Base-by-base conservation (phyloP, 2,113 vertebrate genomes). In the Hemichromis elongatus region DNA sequence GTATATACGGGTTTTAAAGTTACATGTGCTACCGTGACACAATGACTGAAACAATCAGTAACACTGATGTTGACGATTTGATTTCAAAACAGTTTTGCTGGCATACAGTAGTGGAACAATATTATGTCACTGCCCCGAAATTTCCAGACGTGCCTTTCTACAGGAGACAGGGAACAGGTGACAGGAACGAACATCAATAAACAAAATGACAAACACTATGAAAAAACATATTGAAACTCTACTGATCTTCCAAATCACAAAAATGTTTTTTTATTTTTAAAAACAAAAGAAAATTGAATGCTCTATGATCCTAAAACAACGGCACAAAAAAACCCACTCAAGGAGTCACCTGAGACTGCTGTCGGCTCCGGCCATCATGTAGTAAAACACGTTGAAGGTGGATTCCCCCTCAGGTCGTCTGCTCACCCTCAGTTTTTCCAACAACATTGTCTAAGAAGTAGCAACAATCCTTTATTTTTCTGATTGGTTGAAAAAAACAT, bases 361-460 rank as follows among this genome's bases (percentile, higher is more conserved):
- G 92, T 99, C 99, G 0, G 97, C 96, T 84, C 97, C 98, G 73
- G 98, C 97, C 96, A 99, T 95, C 93, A 99, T 92, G 92, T 99
- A 99, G 96, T 99, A 99, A 94, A 99, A 99, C 55, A 99, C 87
- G 0, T 98, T 98, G 96, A 98, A 99, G 5, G 97, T 97, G 68
- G 97, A 96, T 89, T 99, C 99, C 0, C 80, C 92, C 45, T 97
- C 94, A 0, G 99, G 98, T 50, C 97, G 97, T 79, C 95, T 96
- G 73, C 96, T 96, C 16, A 99, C 98, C 0, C 99, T 94, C 77
- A 98, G 94, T 86, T 98, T 99, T 95, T 99, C 99, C 93, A 99
- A 95, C 83, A 99, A 95, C 97, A 99, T 97, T 0, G 98, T 99
- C 99, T 99, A 79, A 7, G 18, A 3, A 70, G 5, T 5, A 79